phyloP scores from a whole-genome alignment of 2,888 invertebrate species.

The Calameuta idolon region DNA sequence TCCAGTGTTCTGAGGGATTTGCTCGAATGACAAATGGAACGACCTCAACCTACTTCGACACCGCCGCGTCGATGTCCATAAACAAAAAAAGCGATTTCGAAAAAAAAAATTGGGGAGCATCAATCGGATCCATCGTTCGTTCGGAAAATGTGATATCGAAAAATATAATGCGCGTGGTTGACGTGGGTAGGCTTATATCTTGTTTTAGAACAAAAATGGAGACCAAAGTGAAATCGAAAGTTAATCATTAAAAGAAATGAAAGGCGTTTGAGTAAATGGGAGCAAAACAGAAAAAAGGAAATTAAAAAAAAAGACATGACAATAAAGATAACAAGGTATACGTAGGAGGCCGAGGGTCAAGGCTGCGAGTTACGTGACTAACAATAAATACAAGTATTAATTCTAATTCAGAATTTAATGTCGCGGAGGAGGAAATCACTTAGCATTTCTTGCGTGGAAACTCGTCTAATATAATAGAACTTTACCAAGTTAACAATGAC shows the following conservation, averaged over 20 bases:
- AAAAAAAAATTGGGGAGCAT: background rate
- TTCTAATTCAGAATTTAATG: constrained; percentile 26
- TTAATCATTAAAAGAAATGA: too few species aligned
- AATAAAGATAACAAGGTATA: too few species aligned
- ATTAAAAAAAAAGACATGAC: too few species aligned
- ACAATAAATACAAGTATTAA: constrained; percentile 40
- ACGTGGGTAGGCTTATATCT: too few species aligned
- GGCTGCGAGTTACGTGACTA: constrained; percentile 33
- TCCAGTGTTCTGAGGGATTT: constrained; percentile 32
- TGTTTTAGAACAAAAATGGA: too few species aligned
- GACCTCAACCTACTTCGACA: constrained; percentile 28
- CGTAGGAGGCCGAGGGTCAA: constrained; percentile 30
- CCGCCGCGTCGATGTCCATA: constrained; percentile 7
- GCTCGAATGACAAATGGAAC: constrained; percentile 38
- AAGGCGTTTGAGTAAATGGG: too few species aligned
- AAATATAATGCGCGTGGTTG: too few species aligned
- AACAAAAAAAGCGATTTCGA: background rate
- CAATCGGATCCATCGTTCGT: too few species aligned
- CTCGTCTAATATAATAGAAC: constrained; percentile 41
- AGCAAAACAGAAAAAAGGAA: too few species aligned
- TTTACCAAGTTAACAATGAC: constrained; percentile 51
- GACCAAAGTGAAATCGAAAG: too few species aligned
- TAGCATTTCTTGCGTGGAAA: constrained; percentile 40
- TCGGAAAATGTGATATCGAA: too few species aligned
- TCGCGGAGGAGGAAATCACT: constrained; percentile 48